Evolutionary conservation across 2,113 vertebrate genomes (phyloP), one percentile per base, ranked within the genome.

Genomic region (Zapus hudsonius): DNA sequence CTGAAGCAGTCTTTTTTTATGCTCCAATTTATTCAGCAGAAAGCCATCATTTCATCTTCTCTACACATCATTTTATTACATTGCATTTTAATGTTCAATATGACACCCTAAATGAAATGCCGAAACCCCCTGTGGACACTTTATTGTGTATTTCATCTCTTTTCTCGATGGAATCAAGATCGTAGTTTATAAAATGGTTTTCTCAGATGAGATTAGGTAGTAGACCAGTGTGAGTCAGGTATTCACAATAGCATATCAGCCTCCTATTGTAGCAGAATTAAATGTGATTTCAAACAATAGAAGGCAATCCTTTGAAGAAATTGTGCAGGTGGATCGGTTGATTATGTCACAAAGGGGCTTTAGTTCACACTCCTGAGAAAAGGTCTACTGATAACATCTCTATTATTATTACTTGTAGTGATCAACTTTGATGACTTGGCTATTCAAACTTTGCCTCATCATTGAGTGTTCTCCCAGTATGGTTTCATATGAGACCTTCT

Each of bases 241-340:
- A 95, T 94, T 95, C 69, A 90, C 84, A 93, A 95, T 69, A 86
- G 85, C 25, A 40, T 88, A 95, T 90, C 79, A 90, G 44, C 79
- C 66, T 92, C 79, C 87, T 94, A 90, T 89, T 88, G 87, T 86
- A 42, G 78, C 83, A 96, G 27, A 72, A 94, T 90, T 93, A 93
- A 96, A 81, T 91, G 67, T 79, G 76, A 96, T 95, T 96, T 96
- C 69, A 94, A 95, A 95, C 69, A 96, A 87, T 82, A 92, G 17
- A 85, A 95, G 40, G 11, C 36, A 87, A 92, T 92, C 55, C 11
- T 22, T 82, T 40, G n/a, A 87, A 94, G 38, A 95, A 90, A 90
- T 78, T 82, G 73, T 36, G 55, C 7, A 80, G 57, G 55, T 83
- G 16, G 11, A 0, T 72, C 23, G 82, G 38, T 70, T 93, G 40